Conservation (phyloP, 2,888 invertebrate genomes). For the Mesorhabditis sp. region DNA sequence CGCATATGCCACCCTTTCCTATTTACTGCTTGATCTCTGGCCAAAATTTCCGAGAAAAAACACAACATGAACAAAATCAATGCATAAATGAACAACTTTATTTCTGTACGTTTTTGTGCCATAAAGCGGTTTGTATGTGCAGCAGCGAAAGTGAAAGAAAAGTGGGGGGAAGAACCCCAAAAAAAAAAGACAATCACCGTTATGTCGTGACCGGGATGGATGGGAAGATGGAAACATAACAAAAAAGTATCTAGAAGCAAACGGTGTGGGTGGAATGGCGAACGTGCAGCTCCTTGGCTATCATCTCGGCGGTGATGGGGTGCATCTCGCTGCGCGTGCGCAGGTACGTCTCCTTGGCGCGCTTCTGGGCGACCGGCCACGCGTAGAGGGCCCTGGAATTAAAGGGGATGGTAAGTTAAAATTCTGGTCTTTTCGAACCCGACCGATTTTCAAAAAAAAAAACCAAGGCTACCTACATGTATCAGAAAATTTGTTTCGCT, state of each 20-base stretch:
- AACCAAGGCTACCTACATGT: background rate
- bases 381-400: conserved; percentile 32
- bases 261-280: conserved; percentile 40
- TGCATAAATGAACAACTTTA: background rate
- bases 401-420: background rate
- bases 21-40: background rate
- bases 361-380: conserved; percentile 32
- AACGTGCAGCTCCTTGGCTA: conserved; percentile 41
- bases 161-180: background rate
- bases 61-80: background rate
- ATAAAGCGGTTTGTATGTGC: conserved; percentile 1
- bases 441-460: background rate
- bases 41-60: background rate
- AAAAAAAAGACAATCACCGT: background rate
- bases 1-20: background rate
- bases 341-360: conserved; percentile 34
- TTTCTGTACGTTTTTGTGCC: background rate
- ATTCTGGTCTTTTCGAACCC: background rate
- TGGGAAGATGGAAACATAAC: too few relatives aligned
- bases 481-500: too few relatives aligned
- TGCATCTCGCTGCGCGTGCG: conserved; percentile 33
- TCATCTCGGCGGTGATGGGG: conserved; percentile 46
- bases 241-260: conserved; percentile 25
- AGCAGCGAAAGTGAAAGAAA: background rate
- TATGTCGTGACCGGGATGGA: too few relatives aligned